Evolutionary conservation across 2,797 vertebrate species (phyloP).

Genomic region (Neomorphus geoffroyi): DNA sequence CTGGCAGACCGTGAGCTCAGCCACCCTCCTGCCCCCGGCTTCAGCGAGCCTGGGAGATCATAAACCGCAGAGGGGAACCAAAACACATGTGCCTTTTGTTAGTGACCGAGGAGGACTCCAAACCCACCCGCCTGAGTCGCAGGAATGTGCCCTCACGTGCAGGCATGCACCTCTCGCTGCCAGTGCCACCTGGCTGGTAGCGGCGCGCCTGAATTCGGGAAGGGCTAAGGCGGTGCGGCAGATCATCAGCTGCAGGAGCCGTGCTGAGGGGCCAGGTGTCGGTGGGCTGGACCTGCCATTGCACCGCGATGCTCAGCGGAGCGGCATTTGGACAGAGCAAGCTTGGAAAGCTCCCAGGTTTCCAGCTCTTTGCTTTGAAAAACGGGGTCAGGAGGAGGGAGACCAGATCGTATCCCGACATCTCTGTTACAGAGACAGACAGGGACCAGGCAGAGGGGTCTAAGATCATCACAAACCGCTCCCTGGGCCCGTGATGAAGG

Average conservation of each 20-base stretch:
- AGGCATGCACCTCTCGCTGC: neutral
- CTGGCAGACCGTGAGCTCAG: neutral
- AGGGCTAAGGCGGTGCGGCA: neutral
- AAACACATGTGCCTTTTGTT: accelerated
- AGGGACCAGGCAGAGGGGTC: neutral
- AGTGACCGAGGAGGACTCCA: accelerated
- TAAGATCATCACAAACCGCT: neutral
- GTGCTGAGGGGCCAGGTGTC: conserved; percentile 36
- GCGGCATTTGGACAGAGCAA: neutral
- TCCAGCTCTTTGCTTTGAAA: neutral
- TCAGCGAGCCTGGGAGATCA: accelerated
- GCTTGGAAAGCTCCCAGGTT: conserved; percentile 11
- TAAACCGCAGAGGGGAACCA: neutral
- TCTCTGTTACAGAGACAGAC: neutral
- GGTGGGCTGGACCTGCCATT: neutral
- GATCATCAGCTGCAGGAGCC: conserved; percentile 27
- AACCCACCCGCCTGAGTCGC: accelerated
- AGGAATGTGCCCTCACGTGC: neutral
- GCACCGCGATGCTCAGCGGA: neutral
- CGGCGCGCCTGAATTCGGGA: neutral
- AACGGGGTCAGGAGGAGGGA: conserved; percentile 21
- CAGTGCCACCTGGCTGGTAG: neutral
- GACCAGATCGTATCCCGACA: neutral
- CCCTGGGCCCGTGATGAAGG: neutral
- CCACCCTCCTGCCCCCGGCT: neutral